A percentile compares a stretch with the other conserved stretches of the same genome.
phyloP scores from a whole-genome alignment of 2,797 vertebrate genomes.

The Chaetodon trifasciatus region DNA sequence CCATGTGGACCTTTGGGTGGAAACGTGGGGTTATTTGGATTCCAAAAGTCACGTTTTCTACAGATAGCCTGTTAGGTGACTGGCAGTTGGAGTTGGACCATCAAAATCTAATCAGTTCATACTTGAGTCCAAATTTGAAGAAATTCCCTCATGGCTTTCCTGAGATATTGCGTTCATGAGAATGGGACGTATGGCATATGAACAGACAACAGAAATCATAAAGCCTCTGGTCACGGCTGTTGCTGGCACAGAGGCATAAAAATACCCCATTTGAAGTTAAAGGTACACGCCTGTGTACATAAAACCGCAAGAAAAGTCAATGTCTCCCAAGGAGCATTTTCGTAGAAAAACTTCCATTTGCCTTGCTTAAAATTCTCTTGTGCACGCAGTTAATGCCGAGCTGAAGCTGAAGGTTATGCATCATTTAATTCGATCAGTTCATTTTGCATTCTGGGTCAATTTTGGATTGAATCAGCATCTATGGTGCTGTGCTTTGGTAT shows the following conservation, averaged over 20 bases:
- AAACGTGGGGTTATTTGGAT: conserved; percentile 8
- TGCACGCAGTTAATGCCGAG: background rate
- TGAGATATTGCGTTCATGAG: no score
- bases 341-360: background rate
- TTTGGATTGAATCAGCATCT: background rate
- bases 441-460: background rate
- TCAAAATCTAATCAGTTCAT: background rate
- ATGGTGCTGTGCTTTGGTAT: background rate
- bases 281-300: no score
- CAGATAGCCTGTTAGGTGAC: background rate
- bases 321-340: background rate
- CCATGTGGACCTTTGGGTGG: background rate
- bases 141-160: no score
- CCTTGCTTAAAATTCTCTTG: background rate
- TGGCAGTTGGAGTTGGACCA: background rate
- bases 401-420: conserved; percentile 1
- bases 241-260: no score
- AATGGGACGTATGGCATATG: no score
- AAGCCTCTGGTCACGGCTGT: no score
- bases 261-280: background rate
- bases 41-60: background rate
- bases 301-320: background rate
- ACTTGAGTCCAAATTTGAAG: no score
- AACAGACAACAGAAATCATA: no score
- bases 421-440: conserved; percentile 1